Evolutionary conservation across 2,113 vertebrate genomes (phyloP).

Genomic region (Nycticorax nycticorax): DNA sequence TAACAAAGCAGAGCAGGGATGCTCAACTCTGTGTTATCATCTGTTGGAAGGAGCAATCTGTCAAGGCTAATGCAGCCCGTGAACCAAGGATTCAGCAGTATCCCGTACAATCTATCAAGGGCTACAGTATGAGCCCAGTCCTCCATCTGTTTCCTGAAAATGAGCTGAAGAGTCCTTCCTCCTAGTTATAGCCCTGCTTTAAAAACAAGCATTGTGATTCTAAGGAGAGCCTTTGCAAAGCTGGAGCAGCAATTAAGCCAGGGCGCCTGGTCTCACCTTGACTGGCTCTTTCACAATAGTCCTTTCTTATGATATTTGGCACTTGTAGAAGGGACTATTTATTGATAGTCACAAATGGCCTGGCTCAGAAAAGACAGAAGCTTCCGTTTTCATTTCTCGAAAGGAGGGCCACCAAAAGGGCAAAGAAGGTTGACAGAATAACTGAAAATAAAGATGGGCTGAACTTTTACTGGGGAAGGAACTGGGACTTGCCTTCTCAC

Average conservation of each 20-base stretch:
- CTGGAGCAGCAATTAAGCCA: background rate
- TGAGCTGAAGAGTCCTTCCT: background rate
- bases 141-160: slow-evolving; percentile 47
- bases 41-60: background rate
- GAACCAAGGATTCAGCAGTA: background rate
- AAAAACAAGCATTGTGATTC: background rate
- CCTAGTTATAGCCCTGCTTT: background rate
- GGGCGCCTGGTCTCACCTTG: background rate
- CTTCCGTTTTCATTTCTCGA: background rate
- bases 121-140: background rate
- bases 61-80: background rate
- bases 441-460: background rate
- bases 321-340: background rate
- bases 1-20: background rate
- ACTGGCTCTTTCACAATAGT: background rate
- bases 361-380: background rate
- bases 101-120: background rate
- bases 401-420: background rate
- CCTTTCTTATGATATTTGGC: background rate
- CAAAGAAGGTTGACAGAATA: background rate
- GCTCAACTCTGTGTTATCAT: background rate
- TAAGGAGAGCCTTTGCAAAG: background rate
- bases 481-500: background rate
- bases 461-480: background rate
- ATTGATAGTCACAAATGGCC: background rate